Base-by-base conservation (phyloP, 2,797 vertebrate genomes). In the Strix occidentalis region DNA sequence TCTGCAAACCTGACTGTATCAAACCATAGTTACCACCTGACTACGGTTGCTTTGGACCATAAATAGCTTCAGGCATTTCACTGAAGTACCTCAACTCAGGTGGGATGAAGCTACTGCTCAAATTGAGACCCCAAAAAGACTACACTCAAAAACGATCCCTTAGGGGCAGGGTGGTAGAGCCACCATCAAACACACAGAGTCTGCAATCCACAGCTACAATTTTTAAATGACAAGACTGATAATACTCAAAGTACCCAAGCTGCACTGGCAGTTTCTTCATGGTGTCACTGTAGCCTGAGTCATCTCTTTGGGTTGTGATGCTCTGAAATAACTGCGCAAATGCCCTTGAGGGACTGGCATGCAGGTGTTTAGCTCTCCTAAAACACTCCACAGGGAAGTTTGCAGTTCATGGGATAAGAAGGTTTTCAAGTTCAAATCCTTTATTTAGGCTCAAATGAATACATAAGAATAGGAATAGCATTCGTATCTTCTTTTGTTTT, bases 381-480 rank as follows among this genome's bases (percentile, higher is more conserved):
- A 72, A 96, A 76, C 29, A 84, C 61, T 93, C 76, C 63, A 54
- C 33, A 72, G 0, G 2, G 5, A 70, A 81, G 51, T 75, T 82
- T 35, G 29, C 4, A 31, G 57, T 35, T 61, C 53, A 39, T 11
- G 78, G 54, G 37, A 71, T 90, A 95, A 76, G 69, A 74, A 64
- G 17, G 25, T 90, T 88, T 84, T 76, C 64, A 95, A 93, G 74
- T 91, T 90, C 33, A 85, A 43, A 71, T 39, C 41, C 26, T 63
- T 92, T 79, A 80, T 57, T 96, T 65, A 84, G 80, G 90, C 85
- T 95, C 50, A 90, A 89, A 77, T 41, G 61, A 92, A 75, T 53
- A 78, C 2, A 3, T 31, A 86, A 71, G 64, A 82, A 82, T 37
- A 81, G 69, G 95, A 96, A 93, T 4, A 92, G 75, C 39, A 83